phyloP scores from a whole-genome alignment of 37 sponge, comb jelly and placozoan species.

The Beroe forskalii region DNA sequence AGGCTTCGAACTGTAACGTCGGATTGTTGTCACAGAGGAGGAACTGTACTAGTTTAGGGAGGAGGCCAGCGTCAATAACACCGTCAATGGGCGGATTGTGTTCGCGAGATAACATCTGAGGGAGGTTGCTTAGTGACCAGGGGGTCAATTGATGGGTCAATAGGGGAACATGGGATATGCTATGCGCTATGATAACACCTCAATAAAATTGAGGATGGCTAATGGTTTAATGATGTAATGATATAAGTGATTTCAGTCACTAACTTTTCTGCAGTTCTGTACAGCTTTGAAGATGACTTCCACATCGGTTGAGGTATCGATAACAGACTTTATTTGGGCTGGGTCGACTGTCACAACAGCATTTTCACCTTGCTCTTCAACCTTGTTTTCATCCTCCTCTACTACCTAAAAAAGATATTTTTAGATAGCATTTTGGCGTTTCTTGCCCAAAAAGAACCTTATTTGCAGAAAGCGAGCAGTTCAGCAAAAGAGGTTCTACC shows the following conservation, averaged over 20 bases:
- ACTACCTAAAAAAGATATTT: conserved; percentile 8
- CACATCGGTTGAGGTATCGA: conserved; percentile 12
- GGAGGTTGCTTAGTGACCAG: not conserved
- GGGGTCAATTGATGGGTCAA: no score
- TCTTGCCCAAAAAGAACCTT: no score
- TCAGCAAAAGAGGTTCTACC: conserved; percentile 74
- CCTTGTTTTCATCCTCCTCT: conserved; percentile 16
- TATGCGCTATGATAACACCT: no score
- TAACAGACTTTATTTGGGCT: not conserved
- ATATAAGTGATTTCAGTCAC: no score
- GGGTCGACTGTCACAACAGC: not conserved
- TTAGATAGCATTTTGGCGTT: no score
- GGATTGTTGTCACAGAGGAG: conserved; percentile 67
- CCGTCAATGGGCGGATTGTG: conserved; percentile 66
- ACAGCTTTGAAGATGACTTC: not conserved
- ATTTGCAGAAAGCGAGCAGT: no score
- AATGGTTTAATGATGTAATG: no score
- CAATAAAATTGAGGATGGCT: no score
- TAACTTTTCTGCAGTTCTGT: conserved; percentile 35
- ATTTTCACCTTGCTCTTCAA: not conserved
- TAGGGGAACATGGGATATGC: no score
- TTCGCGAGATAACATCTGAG: conserved; percentile 65
- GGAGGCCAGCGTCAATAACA: conserved; percentile 68
- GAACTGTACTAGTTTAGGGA: conserved; percentile 66
- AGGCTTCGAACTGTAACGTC: conserved; percentile 91